These are phyloP conservation scores for Prionace glauca DNA, from an alignment of 2,797 vertebrate species.

Conservation along the genomic window DNA sequence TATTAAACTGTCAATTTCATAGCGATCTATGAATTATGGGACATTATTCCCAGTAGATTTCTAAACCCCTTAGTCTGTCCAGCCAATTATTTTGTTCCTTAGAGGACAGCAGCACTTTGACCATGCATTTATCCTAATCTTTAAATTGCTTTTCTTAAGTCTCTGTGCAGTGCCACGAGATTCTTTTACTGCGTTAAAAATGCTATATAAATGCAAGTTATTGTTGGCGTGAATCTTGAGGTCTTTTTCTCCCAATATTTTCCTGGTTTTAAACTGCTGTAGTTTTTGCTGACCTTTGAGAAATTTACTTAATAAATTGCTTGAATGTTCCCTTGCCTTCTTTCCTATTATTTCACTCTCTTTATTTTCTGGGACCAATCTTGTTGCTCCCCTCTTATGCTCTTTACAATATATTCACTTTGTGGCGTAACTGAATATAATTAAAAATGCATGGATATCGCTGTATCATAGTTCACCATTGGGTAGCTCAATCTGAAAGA, in stretches of 20 bases:
- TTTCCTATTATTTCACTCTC: neutral
- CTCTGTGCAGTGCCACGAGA: neutral
- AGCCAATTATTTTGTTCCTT: too few species aligned
- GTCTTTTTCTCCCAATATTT: neutral
- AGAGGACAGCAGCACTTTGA: too few species aligned
- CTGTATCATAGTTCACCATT: neutral
- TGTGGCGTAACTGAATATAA: neutral
- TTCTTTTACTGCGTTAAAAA: neutral
- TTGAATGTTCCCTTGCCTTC: neutral
- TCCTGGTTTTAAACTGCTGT: neutral
- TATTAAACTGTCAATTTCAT: neutral
- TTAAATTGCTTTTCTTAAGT: too few species aligned
- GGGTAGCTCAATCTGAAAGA: neutral
- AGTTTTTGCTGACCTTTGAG: neutral
- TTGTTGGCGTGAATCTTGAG: too few species aligned
- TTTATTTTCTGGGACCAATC: neutral
- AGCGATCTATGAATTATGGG: neutral
- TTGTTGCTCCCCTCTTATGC: neutral
- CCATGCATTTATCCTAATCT: too few species aligned
- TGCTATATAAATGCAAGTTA: too few species aligned
- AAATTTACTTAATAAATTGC: neutral
- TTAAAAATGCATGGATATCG: too few species aligned
- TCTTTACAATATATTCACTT: neutral
- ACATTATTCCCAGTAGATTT: neutral
- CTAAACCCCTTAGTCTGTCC: neutral